These are phyloP conservation scores for Clarias macrocephalus DNA, from an alignment of 2,113 vertebrate genomes.

Conservation along the genomic window DNA sequence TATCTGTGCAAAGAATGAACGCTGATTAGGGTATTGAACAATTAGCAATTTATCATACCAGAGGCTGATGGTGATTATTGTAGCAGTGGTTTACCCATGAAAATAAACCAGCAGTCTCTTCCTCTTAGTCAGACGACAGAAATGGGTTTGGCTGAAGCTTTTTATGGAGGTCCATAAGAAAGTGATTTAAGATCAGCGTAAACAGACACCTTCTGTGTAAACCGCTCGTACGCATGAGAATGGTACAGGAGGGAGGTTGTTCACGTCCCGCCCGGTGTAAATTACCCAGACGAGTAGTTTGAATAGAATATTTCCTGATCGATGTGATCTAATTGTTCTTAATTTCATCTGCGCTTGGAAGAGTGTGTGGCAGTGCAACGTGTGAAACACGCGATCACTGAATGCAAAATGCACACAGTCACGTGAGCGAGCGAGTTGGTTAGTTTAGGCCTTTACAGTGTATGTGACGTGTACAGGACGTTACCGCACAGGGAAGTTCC, in stretches of 20 bases:
- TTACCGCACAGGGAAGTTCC: too few relatives aligned
- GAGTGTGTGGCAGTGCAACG: not conserved
- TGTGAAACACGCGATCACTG: not conserved
- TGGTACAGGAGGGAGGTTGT: not conserved
- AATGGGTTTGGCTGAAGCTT: constrained; percentile 31
- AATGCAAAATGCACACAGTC: not conserved
- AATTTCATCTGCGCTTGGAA: not conserved
- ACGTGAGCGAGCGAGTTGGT: not conserved
- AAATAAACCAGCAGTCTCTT: constrained; percentile 94
- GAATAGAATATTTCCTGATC: not conserved
- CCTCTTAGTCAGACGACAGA: constrained; percentile 71
- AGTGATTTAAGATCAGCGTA: constrained; percentile 18
- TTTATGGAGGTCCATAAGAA: constrained; percentile 18
- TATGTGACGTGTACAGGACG: too few relatives aligned
- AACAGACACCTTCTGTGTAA: not conserved
- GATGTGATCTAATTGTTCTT: not conserved
- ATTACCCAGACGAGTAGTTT: not conserved
- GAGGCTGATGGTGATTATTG: constrained; percentile 98
- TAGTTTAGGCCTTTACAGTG: too few relatives aligned
- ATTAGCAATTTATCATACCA: constrained; percentile 98
- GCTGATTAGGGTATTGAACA: constrained; percentile 99
- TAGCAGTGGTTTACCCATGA: constrained; percentile 91
- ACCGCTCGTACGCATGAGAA: not conserved
- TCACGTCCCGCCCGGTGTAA: not conserved
- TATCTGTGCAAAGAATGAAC: constrained; percentile 95